These are phyloP conservation scores for Muscidifurax raptorellus DNA, from an alignment of 1,140 invertebrate species.

Conservation along the genomic window DNA sequence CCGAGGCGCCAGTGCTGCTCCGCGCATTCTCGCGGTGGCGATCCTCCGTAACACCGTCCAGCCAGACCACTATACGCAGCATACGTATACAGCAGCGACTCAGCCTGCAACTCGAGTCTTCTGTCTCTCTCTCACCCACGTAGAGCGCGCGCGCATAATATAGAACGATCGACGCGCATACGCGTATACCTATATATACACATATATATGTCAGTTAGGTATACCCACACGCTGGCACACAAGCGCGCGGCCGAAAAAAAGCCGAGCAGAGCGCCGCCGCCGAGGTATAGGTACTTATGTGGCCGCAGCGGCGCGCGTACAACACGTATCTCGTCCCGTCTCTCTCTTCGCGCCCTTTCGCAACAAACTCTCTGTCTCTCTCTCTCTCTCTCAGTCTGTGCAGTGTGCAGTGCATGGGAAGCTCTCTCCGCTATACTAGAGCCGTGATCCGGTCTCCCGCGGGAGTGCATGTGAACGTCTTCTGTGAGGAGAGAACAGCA, in stretches of 20 bases:
- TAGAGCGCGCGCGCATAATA: not conserved
- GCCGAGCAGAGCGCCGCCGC: not conserved
- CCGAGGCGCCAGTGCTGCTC: not conserved
- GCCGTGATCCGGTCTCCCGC: not conserved
- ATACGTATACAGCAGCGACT: too few species aligned
- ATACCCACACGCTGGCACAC: not conserved
- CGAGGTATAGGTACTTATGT: conserved; percentile 3
- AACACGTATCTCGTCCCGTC: not conserved
- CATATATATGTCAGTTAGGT: not conserved
- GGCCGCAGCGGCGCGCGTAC: conserved; percentile 2
- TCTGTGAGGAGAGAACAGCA: not conserved
- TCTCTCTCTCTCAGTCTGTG: not conserved
- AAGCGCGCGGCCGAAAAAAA: not conserved
- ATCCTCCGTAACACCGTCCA: not conserved
- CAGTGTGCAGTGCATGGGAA: not conserved
- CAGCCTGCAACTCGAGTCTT: too few species aligned
- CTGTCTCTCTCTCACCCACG: not conserved
- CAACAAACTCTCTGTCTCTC: conserved; percentile 1
- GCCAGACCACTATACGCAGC: too few species aligned
- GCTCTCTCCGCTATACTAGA: not conserved
- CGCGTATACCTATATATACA: too few species aligned
- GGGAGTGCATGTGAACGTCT: not conserved
- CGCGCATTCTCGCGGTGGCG: not conserved
- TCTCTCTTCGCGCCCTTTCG: conserved; percentile 4
- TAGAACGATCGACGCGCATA: not conserved